Conservation (phyloP, 2,797 vertebrate genomes). For the Avahi laniger region DNA sequence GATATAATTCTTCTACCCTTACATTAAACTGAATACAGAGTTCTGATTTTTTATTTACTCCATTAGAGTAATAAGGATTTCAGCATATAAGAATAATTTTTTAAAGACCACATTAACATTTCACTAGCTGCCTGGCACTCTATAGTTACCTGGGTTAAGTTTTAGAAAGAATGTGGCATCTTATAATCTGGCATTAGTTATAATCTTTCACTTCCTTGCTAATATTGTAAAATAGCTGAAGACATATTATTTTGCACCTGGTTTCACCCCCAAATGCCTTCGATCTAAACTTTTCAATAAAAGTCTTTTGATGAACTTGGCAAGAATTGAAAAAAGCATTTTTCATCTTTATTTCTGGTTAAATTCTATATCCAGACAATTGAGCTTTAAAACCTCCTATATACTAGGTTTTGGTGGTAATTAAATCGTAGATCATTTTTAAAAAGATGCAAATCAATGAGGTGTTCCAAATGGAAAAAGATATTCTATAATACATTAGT, state of each 20-base stretch:
- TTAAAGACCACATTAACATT: not conserved
- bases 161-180: not conserved
- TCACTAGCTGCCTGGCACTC: not conserved
- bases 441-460: constrained; percentile 41
- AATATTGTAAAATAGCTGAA: not conserved
- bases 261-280: not conserved
- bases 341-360: constrained; percentile 53
- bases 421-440: constrained; percentile 17
- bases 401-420: not conserved
- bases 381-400: constrained; percentile 6
- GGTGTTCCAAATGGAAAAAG: constrained; percentile 20
- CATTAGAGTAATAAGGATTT: not conserved
- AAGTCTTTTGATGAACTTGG: constrained; percentile 36
- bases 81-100: not conserved
- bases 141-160: not conserved
- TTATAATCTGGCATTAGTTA: not conserved
- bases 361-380: constrained; percentile 25
- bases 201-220: not conserved
- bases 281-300: constrained; percentile 17
- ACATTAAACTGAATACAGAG: not conserved
- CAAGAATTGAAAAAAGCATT: not conserved
- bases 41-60: not conserved
- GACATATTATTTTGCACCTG: not conserved
- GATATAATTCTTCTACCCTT: not conserved
- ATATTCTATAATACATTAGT: not conserved